These are phyloP conservation scores for Clarias fuscus DNA, from an alignment of 2,797 vertebrate species.

Conservation along the genomic window DNA sequence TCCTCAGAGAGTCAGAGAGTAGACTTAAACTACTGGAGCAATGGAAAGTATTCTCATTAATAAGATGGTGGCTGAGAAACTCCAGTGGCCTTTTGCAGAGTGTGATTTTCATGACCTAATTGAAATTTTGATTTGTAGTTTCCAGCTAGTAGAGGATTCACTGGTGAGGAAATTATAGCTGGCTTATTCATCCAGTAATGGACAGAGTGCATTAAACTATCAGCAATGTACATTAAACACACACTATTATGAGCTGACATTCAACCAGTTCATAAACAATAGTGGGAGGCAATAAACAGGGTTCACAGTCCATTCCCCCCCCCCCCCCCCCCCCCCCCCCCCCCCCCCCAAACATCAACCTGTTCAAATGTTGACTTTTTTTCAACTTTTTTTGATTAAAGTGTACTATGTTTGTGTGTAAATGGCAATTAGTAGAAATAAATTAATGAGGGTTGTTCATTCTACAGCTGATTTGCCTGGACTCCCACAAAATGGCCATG, in stretches of 20 bases:
- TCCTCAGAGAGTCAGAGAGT: slow-evolving; percentile 62
- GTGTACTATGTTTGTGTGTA: background rate
- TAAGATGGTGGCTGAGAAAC: slow-evolving; percentile 56
- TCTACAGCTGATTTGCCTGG: background rate
- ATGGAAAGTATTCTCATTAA: slow-evolving; percentile 70
- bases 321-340: too few relatives aligned
- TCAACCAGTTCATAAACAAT: background rate
- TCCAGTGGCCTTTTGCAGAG: slow-evolving; percentile 45
- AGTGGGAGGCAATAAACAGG: background rate
- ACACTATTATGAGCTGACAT: slow-evolving; percentile 1
- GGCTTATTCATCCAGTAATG: slow-evolving; percentile 27
- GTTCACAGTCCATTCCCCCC: background rate
- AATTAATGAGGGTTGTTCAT: background rate
- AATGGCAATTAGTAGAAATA: background rate
- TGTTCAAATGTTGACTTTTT: background rate
- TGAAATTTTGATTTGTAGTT: slow-evolving; percentile 42
- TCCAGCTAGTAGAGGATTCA: slow-evolving; percentile 8
- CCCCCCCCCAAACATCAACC: background rate
- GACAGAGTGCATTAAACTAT: slow-evolving; percentile 1
- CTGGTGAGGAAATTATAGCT: slow-evolving; percentile 31
- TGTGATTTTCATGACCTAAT: slow-evolving; percentile 45
- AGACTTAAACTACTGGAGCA: slow-evolving; percentile 60
- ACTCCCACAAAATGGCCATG: background rate
- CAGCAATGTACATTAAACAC: background rate
- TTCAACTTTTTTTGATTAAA: background rate